Conservation (phyloP, 2,888 invertebrate species). For the Oscheius sp. region DNA sequence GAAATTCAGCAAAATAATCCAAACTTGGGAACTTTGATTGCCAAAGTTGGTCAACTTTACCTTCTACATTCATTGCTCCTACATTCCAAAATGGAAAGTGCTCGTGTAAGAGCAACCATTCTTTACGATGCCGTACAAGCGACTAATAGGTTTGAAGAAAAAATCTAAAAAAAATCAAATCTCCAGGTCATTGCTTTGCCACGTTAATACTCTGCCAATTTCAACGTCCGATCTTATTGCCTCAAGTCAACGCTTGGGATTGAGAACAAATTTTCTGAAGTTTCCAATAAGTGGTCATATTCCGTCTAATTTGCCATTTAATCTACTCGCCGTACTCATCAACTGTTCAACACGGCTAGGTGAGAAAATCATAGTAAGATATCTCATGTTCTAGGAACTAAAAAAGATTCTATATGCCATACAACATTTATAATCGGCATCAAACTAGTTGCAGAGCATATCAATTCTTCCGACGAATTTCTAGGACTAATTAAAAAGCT, state of each 20-base stretch:
- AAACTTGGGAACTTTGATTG: not conserved
- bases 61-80: slow-evolving; percentile 6
- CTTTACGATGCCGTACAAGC: slow-evolving; percentile 8
- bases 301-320: not conserved
- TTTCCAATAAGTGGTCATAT: not conserved
- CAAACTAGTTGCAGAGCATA: not conserved
- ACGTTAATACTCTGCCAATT: not conserved
- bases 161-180: not conserved
- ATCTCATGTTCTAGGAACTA: not conserved
- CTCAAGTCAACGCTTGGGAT: slow-evolving; percentile 5
- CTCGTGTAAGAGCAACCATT: slow-evolving; percentile 16
- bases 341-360: not conserved
- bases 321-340: not conserved
- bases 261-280: not conserved
- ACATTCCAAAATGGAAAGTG: slow-evolving; percentile 19
- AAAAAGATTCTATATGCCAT: slow-evolving; percentile 17
- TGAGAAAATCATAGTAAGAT: not conserved
- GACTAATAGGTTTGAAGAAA: not conserved
- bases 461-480: not conserved
- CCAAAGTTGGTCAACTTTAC: slow-evolving; percentile 22
- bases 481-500: not conserved
- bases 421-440: not conserved
- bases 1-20: slow-evolving; percentile 1
- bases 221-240: not conserved
- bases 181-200: slow-evolving; percentile 1